Evolutionary conservation across 1,140 invertebrate species (phyloP), one percentile per base, ranked within the genome.

Genomic region (Liolophura sinensis): DNA sequence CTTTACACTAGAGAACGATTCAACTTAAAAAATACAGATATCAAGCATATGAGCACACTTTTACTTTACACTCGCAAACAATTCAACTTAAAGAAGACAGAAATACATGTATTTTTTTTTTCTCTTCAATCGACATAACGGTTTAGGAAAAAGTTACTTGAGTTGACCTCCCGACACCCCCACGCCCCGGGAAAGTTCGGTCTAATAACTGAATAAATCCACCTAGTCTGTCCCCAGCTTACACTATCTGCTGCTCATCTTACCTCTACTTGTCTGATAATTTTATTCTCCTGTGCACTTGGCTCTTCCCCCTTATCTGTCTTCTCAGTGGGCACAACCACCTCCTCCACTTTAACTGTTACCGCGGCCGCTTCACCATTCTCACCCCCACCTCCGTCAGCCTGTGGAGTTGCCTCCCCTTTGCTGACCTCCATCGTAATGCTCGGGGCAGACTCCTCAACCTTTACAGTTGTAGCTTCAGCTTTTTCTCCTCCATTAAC

Each of bases 191-290:
- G n/a, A n/a, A n/a, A n/a, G n/a, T n/a, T n/a, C n/a, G n/a, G n/a
- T n/a, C n/a, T n/a, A n/a, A n/a, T n/a, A n/a, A n/a, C n/a, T n/a
- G n/a, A n/a, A n/a, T n/a, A n/a, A n/a, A n/a, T n/a, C n/a, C n/a
- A n/a, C n/a, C n/a, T n/a, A n/a, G n/a, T n/a, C n/a, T n/a, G n/a
- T n/a, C n/a, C n/a, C n/a, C n/a, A n/a, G n/a, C n/a, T n/a, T n/a
- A 18, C 20, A 47, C 6, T 20, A 47, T 18, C n/a, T 51, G 52
- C 3, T 16, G 60, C n/a, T 49, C 12, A 55, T 50, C 24, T 51
- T 66, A 73, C 76, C 76, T 78, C 76, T 40, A 78, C 67, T 52
- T 78, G 76, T 51, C 69, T 68, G 59, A 78, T 76, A 50, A 78
- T 78, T 60, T 73, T 76, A 57, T 68, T 66, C 27, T 76, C 73